Evolutionary conservation across 2,888 invertebrate genomes (phyloP).

Genomic region (Amiota mariae): DNA sequence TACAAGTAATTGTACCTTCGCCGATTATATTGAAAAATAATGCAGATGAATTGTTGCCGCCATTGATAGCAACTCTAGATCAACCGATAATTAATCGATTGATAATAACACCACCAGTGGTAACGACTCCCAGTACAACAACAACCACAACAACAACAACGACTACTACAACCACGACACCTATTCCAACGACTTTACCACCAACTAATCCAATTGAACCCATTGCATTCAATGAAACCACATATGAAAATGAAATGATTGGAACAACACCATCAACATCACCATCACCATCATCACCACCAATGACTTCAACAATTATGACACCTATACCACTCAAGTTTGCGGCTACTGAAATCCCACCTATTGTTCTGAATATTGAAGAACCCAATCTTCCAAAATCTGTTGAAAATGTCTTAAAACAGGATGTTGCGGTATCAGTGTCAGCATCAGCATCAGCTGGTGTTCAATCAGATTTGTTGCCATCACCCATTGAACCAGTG

Average conservation of each 20-base stretch:
- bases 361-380: conserved; percentile 58
- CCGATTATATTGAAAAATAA: conserved; percentile 60
- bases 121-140: conserved; percentile 40
- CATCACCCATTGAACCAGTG: background rate
- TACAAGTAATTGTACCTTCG: conserved; percentile 68
- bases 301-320: conserved; percentile 51
- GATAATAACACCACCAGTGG: conserved; percentile 50
- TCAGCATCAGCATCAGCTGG: background rate
- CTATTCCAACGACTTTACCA: conserved; percentile 16
- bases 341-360: conserved; percentile 53
- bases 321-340: conserved; percentile 41
- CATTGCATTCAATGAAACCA: conserved; percentile 12
- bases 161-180: conserved; percentile 41
- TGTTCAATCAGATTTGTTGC: background rate
- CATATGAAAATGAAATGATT: conserved; percentile 1
- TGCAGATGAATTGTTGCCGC: conserved; percentile 62
- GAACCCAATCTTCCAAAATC: conserved; percentile 40
- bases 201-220: background rate
- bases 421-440: background rate
- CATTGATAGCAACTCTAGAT: conserved; percentile 64
- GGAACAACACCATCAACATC: conserved; percentile 47
- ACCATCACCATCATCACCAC: conserved; percentile 50
- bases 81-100: conserved; percentile 59
- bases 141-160: conserved; percentile 48
- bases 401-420: conserved; percentile 20